These are phyloP conservation scores for Sturmia bella DNA, from an alignment of 2,888 invertebrate genomes.

Conservation along the genomic window DNA sequence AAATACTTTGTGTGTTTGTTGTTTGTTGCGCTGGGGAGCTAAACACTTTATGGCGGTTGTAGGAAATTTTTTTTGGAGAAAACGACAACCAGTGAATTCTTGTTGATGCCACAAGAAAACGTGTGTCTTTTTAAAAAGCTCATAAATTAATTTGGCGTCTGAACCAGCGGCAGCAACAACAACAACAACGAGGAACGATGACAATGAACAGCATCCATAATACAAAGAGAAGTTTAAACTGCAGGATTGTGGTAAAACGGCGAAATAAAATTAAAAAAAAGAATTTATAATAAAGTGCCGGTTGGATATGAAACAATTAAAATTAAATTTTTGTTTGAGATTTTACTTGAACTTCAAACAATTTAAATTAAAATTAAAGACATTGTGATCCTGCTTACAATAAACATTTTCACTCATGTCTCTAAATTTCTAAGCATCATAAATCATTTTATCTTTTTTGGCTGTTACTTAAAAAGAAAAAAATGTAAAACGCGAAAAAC, in stretches of 20 bases:
- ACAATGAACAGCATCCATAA: background rate
- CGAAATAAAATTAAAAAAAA: background rate
- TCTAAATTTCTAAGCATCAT: constrained; percentile 54
- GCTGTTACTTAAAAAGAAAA: constrained; percentile 1
- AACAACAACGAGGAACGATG: constrained; percentile 19
- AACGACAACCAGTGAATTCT: constrained; percentile 45
- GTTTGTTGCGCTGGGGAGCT: too few species aligned
- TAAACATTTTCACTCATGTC: constrained; percentile 4
- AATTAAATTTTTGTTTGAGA: constrained; percentile 38
- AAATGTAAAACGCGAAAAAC: background rate
- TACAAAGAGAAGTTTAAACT: background rate
- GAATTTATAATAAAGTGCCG: constrained; percentile 51
- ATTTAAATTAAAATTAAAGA: constrained; percentile 44
- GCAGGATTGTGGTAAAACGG: constrained; percentile 10
- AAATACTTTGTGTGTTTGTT: too few species aligned
- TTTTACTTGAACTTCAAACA: background rate
- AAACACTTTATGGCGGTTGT: too few species aligned
- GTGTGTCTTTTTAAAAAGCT: constrained; percentile 69
- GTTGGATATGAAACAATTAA: constrained; percentile 67
- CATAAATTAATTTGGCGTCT: constrained; percentile 68
- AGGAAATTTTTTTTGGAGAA: constrained; percentile 28
- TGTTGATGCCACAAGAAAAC: constrained; percentile 67
- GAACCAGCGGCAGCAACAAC: constrained; percentile 23
- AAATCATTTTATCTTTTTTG: constrained; percentile 59
- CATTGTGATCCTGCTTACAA: constrained; percentile 30